These are phyloP conservation scores for Silurus lanzhouensis DNA, from an alignment of 2,797 vertebrate genomes.

Conservation along the genomic window DNA sequence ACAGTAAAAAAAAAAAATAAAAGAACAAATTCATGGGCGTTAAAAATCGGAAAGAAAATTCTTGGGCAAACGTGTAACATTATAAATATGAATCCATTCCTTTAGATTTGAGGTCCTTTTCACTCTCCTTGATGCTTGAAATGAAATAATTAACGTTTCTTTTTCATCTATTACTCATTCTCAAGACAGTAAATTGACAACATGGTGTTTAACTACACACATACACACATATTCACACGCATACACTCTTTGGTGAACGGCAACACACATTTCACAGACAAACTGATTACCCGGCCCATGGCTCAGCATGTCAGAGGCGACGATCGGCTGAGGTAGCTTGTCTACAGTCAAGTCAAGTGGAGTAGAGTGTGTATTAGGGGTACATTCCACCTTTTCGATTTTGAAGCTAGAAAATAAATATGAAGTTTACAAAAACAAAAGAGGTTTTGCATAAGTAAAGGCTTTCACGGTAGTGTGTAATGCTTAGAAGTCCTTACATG, in stretches of 20 bases:
- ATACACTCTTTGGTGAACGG: constrained; percentile 27
- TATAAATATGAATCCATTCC: neutral
- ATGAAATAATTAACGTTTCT: constrained; percentile 15
- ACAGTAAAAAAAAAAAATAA: neutral
- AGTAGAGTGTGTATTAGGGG: neutral
- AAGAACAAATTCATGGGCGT: neutral
- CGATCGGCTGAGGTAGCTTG: constrained; percentile 44
- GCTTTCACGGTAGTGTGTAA: neutral
- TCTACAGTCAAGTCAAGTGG: constrained; percentile 27
- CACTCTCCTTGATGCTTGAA: constrained; percentile 46
- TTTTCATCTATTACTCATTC: neutral
- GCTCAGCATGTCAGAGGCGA: neutral
- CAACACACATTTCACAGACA: constrained; percentile 30
- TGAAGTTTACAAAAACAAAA: neutral
- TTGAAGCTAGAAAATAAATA: constrained; percentile 37
- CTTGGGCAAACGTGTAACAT: neutral
- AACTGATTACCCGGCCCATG: constrained; percentile 12
- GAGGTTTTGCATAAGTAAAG: neutral
- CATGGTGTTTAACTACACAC: neutral
- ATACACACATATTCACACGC: constrained; percentile 7
- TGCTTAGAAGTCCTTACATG: neutral
- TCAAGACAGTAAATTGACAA: neutral
- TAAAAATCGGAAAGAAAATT: neutral
- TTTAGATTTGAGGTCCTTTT: neutral
- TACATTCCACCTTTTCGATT: neutral